These are phyloP conservation scores for Petaurus breviceps DNA, from an alignment of 2,113 vertebrate species.

Conservation along the genomic window DNA sequence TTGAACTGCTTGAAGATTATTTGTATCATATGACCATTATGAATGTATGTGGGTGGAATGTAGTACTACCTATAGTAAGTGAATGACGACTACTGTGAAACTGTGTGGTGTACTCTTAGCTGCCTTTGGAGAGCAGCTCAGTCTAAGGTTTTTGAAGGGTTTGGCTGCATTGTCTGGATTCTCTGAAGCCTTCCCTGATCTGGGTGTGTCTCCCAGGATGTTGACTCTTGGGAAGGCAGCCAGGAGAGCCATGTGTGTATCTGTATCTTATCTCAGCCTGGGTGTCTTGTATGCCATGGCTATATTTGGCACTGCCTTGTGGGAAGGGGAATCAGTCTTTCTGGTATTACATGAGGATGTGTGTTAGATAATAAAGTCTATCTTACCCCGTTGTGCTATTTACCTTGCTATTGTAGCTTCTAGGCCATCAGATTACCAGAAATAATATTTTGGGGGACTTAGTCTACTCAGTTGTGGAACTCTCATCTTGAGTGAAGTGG, in stretches of 20 bases:
- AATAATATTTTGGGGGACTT: neutral
- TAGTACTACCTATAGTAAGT: neutral
- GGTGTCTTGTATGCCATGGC: neutral
- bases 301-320: neutral
- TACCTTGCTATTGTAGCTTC: neutral
- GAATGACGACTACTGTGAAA: neutral
- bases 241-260: neutral
- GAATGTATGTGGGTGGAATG: neutral
- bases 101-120: neutral
- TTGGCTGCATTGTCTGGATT: constrained; percentile 1
- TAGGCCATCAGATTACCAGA: neutral
- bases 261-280: neutral
- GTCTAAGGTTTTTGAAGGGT: neutral
- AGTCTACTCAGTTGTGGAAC: neutral
- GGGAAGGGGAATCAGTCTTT: neutral
- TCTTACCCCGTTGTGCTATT: neutral
- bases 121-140: neutral
- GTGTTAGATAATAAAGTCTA: neutral
- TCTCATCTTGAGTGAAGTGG: neutral
- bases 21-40: neutral
- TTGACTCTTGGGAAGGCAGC: neutral
- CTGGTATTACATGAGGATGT: neutral
- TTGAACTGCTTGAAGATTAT: neutral
- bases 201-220: neutral
- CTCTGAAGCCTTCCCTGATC: neutral